A percentile compares a stretch with the other conserved stretches of the same genome.
These are phyloP conservation scores for Pseudomugil tenellus DNA, from an alignment of 2,797 vertebrate genomes.

Conservation along the genomic window DNA sequence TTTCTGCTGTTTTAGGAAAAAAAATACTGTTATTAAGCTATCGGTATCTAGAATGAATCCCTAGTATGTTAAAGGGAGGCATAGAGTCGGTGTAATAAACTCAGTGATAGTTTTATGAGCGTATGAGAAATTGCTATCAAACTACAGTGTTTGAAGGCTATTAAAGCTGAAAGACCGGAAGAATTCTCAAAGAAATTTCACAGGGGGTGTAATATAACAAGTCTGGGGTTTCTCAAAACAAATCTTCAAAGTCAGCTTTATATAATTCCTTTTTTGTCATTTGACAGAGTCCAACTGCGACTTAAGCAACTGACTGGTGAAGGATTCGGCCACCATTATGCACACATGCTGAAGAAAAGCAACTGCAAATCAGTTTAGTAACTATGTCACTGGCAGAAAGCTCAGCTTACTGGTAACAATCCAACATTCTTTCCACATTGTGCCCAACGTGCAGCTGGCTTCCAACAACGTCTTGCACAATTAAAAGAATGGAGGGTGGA, in stretches of 20 bases:
- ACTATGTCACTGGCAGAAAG: slow-evolving; percentile 39
- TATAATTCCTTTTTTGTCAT: slow-evolving; percentile 30
- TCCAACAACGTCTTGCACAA: slow-evolving; percentile 48
- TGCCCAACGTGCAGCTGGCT: slow-evolving; percentile 55
- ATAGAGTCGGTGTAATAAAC: slow-evolving; percentile 22
- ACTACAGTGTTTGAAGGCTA: slow-evolving; percentile 5
- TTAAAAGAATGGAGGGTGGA: slow-evolving; percentile 55
- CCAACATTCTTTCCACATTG: slow-evolving; percentile 57
- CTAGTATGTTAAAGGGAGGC: background rate
- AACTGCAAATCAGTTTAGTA: slow-evolving; percentile 25
- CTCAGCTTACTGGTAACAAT: slow-evolving; percentile 39
- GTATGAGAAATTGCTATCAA: slow-evolving; percentile 2
- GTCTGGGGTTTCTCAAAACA: slow-evolving; percentile 4
- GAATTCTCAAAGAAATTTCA: slow-evolving; percentile 23
- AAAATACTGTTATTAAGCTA: background rate
- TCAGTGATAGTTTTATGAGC: slow-evolving; percentile 29
- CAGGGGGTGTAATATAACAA: slow-evolving; percentile 6
- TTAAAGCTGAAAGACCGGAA: slow-evolving; percentile 10
- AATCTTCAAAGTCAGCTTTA: slow-evolving; percentile 8
- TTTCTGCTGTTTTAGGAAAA: background rate
- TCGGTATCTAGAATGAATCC: slow-evolving; percentile 6
- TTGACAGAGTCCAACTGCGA: slow-evolving; percentile 9
- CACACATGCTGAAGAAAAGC: slow-evolving; percentile 21
- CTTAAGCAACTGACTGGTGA: slow-evolving; percentile 6
- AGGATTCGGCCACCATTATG: slow-evolving; percentile 14